A percentile compares a stretch with the other conserved stretches of the same genome.
Conservation (phyloP, 2,888 invertebrate genomes). For the Stenurella melanura region DNA sequence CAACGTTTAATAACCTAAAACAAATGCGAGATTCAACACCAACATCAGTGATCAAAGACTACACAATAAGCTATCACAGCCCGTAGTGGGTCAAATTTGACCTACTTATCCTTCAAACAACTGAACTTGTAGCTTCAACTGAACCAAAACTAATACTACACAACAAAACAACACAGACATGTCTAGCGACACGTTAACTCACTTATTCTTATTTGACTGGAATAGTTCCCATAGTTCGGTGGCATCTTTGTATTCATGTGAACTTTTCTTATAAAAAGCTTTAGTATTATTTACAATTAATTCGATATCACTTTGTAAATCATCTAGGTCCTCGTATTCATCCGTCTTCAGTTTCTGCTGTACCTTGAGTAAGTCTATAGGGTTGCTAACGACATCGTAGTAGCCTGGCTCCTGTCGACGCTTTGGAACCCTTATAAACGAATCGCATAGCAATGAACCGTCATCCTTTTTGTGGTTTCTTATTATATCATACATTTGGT, state of each 20-base stretch:
- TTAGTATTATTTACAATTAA: conserved; percentile 95
- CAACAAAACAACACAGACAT: no score
- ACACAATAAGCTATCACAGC: no score
- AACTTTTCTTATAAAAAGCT: conserved; percentile 92
- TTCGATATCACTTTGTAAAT: conserved; percentile 92
- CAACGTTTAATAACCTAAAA: conserved; percentile 65
- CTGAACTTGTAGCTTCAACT: not conserved
- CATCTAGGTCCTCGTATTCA: conserved; percentile 95
- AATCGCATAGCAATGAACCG: conserved; percentile 92
- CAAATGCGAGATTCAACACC: conserved; percentile 21
- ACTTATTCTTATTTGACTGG: conserved; percentile 76
- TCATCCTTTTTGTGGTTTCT: conserved; percentile 94
- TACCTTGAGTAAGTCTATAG: conserved; percentile 95
- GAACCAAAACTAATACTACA: not conserved
- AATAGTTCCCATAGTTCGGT: conserved; percentile 91
- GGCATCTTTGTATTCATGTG: conserved; percentile 93
- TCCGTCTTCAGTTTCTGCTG: conserved; percentile 98
- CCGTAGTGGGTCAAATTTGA: not conserved
- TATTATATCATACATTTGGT: conserved; percentile 94
- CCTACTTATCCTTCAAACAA: not conserved
- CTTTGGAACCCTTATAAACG: conserved; percentile 96
- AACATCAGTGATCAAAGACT: no score
- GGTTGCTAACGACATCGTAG: conserved; percentile 93
- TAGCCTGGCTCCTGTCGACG: conserved; percentile 93
- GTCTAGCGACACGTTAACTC: conserved; percentile 49